Conservation (phyloP, 1,140 invertebrate genomes). For the Hermetia illucens region DNA sequence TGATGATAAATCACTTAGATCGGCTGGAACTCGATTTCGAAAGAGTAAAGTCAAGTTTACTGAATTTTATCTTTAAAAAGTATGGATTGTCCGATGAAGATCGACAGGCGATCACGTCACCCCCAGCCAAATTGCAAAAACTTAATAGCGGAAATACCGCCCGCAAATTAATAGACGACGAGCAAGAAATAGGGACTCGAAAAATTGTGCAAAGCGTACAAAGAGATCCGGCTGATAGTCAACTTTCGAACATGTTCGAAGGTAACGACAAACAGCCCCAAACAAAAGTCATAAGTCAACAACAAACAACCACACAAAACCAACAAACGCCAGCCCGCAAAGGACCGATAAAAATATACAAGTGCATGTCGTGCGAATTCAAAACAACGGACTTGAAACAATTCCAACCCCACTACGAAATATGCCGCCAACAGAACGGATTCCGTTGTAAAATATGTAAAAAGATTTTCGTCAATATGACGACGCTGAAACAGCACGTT, state of each 20-base stretch:
- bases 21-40: constrained; percentile 28
- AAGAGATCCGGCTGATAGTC: neutral
- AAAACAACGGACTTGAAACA: constrained; percentile 29
- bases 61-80: constrained; percentile 28
- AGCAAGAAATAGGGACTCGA: neutral
- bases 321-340: neutral
- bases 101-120: constrained; percentile 6
- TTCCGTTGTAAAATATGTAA: constrained; percentile 29
- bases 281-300: neutral
- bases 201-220: neutral
- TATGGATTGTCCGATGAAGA: constrained; percentile 26
- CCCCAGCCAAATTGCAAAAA: constrained; percentile 25
- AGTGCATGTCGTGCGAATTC: constrained; percentile 29
- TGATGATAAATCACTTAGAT: constrained; percentile 28
- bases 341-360: constrained; percentile 21
- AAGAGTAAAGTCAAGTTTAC: constrained; percentile 23
- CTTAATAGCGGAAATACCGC: constrained; percentile 13
- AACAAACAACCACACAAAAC: constrained; percentile 15
- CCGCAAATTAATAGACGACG: constrained; percentile 14
- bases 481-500: constrained; percentile 28
- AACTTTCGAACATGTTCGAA: constrained; percentile 1
- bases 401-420: constrained; percentile 28
- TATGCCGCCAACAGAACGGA: constrained; percentile 26
- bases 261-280: neutral
- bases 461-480: constrained; percentile 26